Conservation (phyloP, 2,888 invertebrate species). For the Mythimna pallens region DNA sequence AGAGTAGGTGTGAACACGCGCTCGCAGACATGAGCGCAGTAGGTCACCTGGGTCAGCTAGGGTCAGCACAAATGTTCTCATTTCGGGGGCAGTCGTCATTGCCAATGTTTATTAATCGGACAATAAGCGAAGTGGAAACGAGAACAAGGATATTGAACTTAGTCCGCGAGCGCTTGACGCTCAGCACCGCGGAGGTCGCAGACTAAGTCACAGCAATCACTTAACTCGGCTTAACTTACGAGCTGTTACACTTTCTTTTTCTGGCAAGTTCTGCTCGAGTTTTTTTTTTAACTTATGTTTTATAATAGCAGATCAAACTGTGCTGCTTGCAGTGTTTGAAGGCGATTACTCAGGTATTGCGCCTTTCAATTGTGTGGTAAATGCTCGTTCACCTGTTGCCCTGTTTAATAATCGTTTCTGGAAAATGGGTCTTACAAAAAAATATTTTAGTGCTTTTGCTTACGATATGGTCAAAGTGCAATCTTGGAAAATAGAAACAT, state of each 20-base stretch:
- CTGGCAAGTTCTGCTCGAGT: too few species aligned
- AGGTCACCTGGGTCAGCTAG: slow-evolving; percentile 27
- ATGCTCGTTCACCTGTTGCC: not conserved
- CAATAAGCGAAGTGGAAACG: slow-evolving; percentile 58
- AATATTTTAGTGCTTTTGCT: slow-evolving; percentile 11
- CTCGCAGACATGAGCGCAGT: not conserved
- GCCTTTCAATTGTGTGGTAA: too few species aligned
- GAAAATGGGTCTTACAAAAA: not conserved
- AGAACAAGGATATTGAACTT: slow-evolving; percentile 61
- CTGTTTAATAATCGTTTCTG: not conserved
- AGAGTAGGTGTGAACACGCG: not conserved
- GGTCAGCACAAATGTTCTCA: slow-evolving; percentile 28
- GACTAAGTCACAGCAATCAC: not conserved
- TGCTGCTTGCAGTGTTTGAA: not conserved
- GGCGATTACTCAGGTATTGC: too few species aligned
- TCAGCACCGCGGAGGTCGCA: slow-evolving; percentile 14
- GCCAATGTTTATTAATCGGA: slow-evolving; percentile 47
- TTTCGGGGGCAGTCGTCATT: slow-evolving; percentile 48
- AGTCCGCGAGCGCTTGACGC: slow-evolving; percentile 23
- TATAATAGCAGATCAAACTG: too few species aligned
- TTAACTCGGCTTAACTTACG: too few species aligned
- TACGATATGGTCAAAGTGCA: slow-evolving; percentile 8
- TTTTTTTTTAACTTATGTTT: too few species aligned
- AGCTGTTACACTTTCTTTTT: not conserved
- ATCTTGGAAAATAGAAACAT: not conserved